Evolutionary conservation across 1,140 invertebrate species (phyloP).

Genomic region (Drosophila ananassae): DNA sequence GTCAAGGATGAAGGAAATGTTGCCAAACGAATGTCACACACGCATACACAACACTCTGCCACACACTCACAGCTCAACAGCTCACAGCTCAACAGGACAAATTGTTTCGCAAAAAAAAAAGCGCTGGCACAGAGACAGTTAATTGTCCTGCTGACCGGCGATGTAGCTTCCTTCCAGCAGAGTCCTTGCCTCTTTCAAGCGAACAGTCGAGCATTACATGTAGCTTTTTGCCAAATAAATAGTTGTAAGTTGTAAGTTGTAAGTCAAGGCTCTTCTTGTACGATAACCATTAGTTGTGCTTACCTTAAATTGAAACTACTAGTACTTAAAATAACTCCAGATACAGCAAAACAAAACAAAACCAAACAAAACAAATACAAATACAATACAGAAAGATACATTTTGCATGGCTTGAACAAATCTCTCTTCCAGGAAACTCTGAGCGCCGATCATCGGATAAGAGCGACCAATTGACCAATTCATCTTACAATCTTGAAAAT

Average conservation of each 20-base stretch:
- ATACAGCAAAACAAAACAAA: slow-evolving; percentile 26
- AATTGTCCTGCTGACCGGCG: slow-evolving; percentile 36
- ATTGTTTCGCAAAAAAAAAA: slow-evolving; percentile 23
- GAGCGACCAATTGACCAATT: slow-evolving; percentile 84
- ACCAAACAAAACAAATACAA: slow-evolving; percentile 21
- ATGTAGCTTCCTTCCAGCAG: slow-evolving; percentile 8
- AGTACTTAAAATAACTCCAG: slow-evolving; percentile 33
- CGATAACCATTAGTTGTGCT: slow-evolving; percentile 22
- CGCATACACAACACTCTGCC: slow-evolving; percentile 20
- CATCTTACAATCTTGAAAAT: slow-evolving; percentile 84
- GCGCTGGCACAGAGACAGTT: slow-evolving; percentile 13
- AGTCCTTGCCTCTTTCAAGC: slow-evolving; percentile 21
- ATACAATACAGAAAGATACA: slow-evolving; percentile 40
- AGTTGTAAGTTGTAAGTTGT: slow-evolving; percentile 13
- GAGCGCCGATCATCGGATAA: slow-evolving; percentile 84
- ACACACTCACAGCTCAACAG: slow-evolving; percentile 8
- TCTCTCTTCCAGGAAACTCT: slow-evolving; percentile 84
- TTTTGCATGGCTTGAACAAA: slow-evolving; percentile 84
- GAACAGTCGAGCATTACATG: slow-evolving; percentile 3
- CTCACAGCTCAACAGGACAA: slow-evolving; percentile 23
- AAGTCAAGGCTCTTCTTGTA: slow-evolving; percentile 25
- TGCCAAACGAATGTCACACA: slow-evolving; percentile 40
- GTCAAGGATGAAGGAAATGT: slow-evolving; percentile 47
- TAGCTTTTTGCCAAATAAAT: slow-evolving; percentile 27
- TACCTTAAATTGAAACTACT: slow-evolving; percentile 19